Percentiles rank a stretch among this genome's conserved stretches.
Evolutionary conservation across 2,888 invertebrate species (phyloP).

Genomic region (Portevinia maculata): DNA sequence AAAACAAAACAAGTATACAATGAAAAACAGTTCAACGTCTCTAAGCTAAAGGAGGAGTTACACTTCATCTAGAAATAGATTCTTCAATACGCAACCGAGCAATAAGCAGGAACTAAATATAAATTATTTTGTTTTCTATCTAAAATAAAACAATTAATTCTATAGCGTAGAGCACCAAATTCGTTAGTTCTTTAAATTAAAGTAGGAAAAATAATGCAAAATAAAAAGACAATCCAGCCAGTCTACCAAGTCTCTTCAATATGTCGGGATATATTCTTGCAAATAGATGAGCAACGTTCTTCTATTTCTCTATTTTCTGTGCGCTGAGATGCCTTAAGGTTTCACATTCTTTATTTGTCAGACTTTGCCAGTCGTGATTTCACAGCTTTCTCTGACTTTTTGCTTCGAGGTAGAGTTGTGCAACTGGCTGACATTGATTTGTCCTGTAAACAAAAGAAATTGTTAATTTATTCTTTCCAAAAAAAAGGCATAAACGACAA

Average conservation of each 20-base stretch:
- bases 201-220: slow-evolving; percentile 37
- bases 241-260: slow-evolving; percentile 70
- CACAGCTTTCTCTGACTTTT: slow-evolving; percentile 80
- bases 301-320: slow-evolving; percentile 24
- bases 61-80: slow-evolving; percentile 16
- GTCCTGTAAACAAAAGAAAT: slow-evolving; percentile 78
- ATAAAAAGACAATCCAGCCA: slow-evolving; percentile 44
- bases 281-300: slow-evolving; percentile 31
- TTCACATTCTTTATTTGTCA: slow-evolving; percentile 66
- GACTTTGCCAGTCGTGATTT: slow-evolving; percentile 74
- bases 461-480: neutral
- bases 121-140: slow-evolving; percentile 32
- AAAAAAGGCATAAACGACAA: neutral
- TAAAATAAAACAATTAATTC: slow-evolving; percentile 27
- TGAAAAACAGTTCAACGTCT: slow-evolving; percentile 49
- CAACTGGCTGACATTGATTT: slow-evolving; percentile 82
- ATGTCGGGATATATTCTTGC: slow-evolving; percentile 58
- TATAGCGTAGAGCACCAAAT: slow-evolving; percentile 61
- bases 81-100: slow-evolving; percentile 17
- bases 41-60: slow-evolving; percentile 12
- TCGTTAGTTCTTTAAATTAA: slow-evolving; percentile 43
- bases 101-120: slow-evolving; percentile 60
- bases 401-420: slow-evolving; percentile 82
- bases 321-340: slow-evolving; percentile 34
- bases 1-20: slow-evolving; percentile 10